Evolutionary conservation across 1,140 invertebrate species (phyloP).

Genomic region (Schlechtendalia chinensis): DNA sequence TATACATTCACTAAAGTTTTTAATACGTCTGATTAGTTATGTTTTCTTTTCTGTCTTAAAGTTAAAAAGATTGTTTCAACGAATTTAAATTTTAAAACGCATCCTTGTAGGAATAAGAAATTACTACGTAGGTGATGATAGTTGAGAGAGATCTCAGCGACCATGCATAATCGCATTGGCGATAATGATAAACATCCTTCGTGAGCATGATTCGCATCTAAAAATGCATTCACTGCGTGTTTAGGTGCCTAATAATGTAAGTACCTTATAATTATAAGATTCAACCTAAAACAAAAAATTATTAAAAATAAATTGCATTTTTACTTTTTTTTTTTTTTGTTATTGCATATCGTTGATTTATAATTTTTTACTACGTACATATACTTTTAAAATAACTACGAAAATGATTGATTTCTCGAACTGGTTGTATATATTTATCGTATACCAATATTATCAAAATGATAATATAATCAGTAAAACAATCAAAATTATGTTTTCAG

Average conservation of each 20-base stretch:
- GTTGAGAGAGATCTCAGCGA: not conserved
- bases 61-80: not conserved
- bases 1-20: not conserved
- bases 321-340: too few relatives aligned
- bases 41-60: not conserved
- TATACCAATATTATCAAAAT: not conserved
- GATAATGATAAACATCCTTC: not conserved
- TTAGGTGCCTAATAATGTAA: not conserved
- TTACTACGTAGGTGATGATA: constrained; percentile 15
- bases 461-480: not conserved
- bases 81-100: not conserved
- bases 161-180: not conserved
- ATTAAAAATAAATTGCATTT: too few relatives aligned
- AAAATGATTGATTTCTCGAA: too few relatives aligned
- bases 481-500: not conserved
- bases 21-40: not conserved
- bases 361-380: too few relatives aligned
- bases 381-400: too few relatives aligned
- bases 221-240: too few relatives aligned
- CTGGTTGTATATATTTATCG: too few relatives aligned
- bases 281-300: not conserved
- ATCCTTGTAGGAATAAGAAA: not conserved
- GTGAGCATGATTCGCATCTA: too few relatives aligned
- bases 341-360: too few relatives aligned
- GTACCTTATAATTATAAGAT: not conserved